These are phyloP conservation scores for Aculops lycopersici DNA, from an alignment of 1,140 invertebrate species.

Conservation along the genomic window DNA sequence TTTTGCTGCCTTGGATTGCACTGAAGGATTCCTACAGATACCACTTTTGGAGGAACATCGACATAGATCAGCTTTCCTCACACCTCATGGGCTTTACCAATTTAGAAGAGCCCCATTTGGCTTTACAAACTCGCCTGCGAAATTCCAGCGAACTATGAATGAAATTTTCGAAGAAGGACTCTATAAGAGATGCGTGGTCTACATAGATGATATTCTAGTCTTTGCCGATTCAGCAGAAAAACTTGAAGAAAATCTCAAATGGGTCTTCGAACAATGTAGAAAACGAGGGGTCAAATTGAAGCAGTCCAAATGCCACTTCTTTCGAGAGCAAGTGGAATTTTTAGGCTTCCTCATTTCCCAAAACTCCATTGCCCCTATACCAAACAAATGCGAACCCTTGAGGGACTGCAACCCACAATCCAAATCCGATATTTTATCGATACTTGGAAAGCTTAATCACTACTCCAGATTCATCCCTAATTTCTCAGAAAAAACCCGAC, in stretches of 20 bases:
- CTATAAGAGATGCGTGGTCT: conserved; percentile 10
- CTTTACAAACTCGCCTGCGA: not conserved
- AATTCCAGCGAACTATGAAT: conserved; percentile 1
- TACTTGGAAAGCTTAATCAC: conserved; percentile 7
- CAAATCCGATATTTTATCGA: conserved; percentile 3
- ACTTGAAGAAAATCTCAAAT: conserved; percentile 4
- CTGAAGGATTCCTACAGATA: conserved; percentile 19
- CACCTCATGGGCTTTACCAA: not conserved
- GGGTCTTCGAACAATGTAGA: conserved; percentile 4
- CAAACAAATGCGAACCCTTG: conserved; percentile 6
- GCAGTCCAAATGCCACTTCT: conserved; percentile 9
- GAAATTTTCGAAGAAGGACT: conserved; percentile 6
- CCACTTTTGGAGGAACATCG: conserved; percentile 13
- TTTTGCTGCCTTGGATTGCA: conserved; percentile 19
- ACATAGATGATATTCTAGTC: conserved; percentile 13
- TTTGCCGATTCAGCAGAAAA: conserved; percentile 9
- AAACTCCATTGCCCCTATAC: conserved; percentile 4
- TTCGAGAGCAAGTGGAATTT: conserved; percentile 4
- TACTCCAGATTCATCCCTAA: conserved; percentile 11
- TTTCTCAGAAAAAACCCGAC: conserved; percentile 13
- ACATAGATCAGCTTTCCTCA: conserved; percentile 1
- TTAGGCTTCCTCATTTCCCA: conserved; percentile 8
- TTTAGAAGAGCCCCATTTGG: not conserved
- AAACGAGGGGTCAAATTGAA: conserved; percentile 8
- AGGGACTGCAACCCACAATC: conserved; percentile 3